Percentiles rank a stretch among this genome's conserved stretches.
These are phyloP conservation scores for Hylomyscus alleni DNA, from an alignment of 2,797 vertebrate species.

Conservation along the genomic window DNA sequence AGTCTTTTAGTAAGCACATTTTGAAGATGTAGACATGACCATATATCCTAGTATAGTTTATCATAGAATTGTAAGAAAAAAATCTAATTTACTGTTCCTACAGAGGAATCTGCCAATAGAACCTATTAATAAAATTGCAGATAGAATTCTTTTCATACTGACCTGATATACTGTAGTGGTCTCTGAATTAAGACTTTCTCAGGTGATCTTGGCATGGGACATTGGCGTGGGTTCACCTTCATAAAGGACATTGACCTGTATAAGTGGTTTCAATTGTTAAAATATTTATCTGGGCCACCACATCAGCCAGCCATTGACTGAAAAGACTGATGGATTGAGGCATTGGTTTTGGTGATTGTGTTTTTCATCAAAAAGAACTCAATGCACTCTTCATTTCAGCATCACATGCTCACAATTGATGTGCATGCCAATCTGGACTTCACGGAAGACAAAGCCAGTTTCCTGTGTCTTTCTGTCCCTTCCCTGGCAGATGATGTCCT, in stretches of 20 bases:
- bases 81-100: slow-evolving; percentile 3
- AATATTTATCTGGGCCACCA: slow-evolving; percentile 62
- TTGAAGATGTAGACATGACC: slow-evolving; percentile 61
- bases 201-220: background rate
- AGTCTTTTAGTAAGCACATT: slow-evolving; percentile 65
- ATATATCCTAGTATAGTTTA: slow-evolving; percentile 76
- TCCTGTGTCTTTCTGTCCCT: slow-evolving; percentile 40
- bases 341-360: slow-evolving; percentile 42
- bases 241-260: background rate
- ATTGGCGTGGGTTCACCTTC: slow-evolving; percentile 36
- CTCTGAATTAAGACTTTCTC: slow-evolving; percentile 10
- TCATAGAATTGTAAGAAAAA: slow-evolving; percentile 69
- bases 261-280: slow-evolving; percentile 49
- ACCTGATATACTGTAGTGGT: background rate
- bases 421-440: slow-evolving; percentile 21
- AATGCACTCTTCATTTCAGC: background rate
- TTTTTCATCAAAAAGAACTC: slow-evolving; percentile 42
- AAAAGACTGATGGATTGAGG: slow-evolving; percentile 18
- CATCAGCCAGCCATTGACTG: background rate
- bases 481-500: slow-evolving; percentile 65
- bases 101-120: slow-evolving; percentile 13
- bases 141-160: slow-evolving; percentile 16
- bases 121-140: slow-evolving; percentile 37
- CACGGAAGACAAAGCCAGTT: slow-evolving; percentile 23
- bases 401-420: slow-evolving; percentile 15